Evolutionary conservation across 2,888 invertebrate species (phyloP).

Genomic region (Nomada fucata): DNA sequence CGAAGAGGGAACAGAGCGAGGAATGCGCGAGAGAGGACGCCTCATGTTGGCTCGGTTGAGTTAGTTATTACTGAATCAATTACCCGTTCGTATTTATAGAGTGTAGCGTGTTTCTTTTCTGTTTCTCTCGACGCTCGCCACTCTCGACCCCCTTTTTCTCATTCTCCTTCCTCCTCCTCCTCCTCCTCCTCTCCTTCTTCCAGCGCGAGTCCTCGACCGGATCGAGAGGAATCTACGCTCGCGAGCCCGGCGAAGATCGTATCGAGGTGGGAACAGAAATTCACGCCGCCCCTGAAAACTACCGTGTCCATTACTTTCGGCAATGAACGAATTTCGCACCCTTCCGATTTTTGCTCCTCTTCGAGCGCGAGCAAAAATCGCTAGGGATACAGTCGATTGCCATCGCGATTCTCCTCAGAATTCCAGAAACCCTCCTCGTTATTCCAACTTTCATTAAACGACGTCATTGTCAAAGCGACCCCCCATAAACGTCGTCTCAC

Average conservation of each 20-base stretch:
- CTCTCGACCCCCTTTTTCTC: conserved; percentile 22
- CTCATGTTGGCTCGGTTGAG: conserved; percentile 73
- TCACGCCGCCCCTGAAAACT: conserved; percentile 75
- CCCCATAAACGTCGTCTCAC: too few species aligned
- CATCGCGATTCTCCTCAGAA: too few species aligned
- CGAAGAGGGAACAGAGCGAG: conserved; percentile 52
- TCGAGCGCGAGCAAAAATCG: too few species aligned
- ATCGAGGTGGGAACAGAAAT: conserved; percentile 80
- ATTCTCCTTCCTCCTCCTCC: conserved; percentile 26
- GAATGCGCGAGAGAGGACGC: conserved; percentile 53
- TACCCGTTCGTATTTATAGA: conserved; percentile 82
- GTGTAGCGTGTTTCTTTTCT: conserved; percentile 79
- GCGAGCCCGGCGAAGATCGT: conserved; percentile 70
- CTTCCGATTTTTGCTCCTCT: too few species aligned
- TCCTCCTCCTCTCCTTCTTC: conserved; percentile 36
- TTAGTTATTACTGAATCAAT: conserved; percentile 84
- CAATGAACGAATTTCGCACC: conserved; percentile 20
- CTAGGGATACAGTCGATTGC: too few species aligned
- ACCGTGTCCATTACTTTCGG: conserved; percentile 60
- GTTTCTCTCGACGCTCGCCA: conserved; percentile 64
- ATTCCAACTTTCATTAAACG: too few species aligned
- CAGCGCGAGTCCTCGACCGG: conserved; percentile 48
- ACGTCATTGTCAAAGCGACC: too few species aligned
- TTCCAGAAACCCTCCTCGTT: too few species aligned
- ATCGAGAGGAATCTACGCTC: conserved; percentile 53